phyloP scores from a whole-genome alignment of 2,888 invertebrate species.

The Himalopsyche tibetana region DNA sequence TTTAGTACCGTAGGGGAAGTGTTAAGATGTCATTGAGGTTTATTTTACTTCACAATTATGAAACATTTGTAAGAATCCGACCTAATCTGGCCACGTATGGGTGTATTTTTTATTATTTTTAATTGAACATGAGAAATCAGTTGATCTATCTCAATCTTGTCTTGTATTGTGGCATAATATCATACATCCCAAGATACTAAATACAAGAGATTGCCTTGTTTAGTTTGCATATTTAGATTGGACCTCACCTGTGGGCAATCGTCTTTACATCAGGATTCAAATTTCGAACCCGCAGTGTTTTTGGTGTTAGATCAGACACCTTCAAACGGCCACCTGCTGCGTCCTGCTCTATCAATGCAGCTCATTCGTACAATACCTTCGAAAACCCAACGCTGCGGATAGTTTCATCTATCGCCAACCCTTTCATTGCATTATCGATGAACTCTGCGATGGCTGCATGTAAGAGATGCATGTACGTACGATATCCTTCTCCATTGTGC shows the following conservation, averaged over 20 bases:
- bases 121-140: too few species aligned
- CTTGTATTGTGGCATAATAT: too few species aligned
- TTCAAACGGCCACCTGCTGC: slow-evolving; percentile 21
- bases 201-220: too few species aligned
- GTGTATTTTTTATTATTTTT: too few species aligned
- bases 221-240: too few species aligned
- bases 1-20: too few species aligned
- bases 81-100: too few species aligned
- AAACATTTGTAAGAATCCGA: too few species aligned
- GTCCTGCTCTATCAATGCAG: slow-evolving; percentile 3
- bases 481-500: neutral
- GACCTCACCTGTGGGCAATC: neutral
- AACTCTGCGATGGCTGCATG: neutral
- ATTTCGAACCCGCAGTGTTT: neutral
- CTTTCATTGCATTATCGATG: neutral
- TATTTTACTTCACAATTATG: too few species aligned
- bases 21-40: too few species aligned
- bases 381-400: neutral
- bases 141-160: too few species aligned
- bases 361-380: neutral
- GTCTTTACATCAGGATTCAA: neutral
- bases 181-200: too few species aligned
- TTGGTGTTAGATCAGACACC: slow-evolving; percentile 30
- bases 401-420: slow-evolving; percentile 1
- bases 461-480: neutral